Conservation (phyloP, 1,140 invertebrate genomes). For the Paralvinella palmiformis region DNA sequence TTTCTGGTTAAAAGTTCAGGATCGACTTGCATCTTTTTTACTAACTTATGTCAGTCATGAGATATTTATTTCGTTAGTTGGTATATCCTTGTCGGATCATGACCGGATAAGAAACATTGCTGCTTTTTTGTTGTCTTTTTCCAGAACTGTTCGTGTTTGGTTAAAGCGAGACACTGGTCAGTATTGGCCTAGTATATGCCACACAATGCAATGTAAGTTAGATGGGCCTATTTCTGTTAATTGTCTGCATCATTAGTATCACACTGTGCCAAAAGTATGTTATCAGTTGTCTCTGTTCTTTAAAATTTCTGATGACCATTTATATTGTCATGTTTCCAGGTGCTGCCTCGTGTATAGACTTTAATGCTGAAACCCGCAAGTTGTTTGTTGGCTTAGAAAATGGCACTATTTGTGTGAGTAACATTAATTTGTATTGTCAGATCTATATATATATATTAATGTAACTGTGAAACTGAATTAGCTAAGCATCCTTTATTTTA, state of each 20-base stretch:
- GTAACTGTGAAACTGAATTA: constrained; percentile 5
- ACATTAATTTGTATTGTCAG: neutral
- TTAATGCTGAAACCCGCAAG: constrained; percentile 73
- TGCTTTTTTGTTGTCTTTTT: constrained; percentile 29
- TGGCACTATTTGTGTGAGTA: constrained; percentile 71
- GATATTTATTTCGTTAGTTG: neutral
- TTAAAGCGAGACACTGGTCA: constrained; percentile 95
- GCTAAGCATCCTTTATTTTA: neutral
- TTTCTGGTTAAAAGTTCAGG: neutral
- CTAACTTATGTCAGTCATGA: neutral
- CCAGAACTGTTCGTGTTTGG: constrained; percentile 92
- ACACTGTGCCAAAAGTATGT: neutral
- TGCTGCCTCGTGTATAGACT: constrained; percentile 60
- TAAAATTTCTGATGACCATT: neutral
- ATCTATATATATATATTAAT: neutral
- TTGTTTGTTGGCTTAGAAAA: constrained; percentile 94
- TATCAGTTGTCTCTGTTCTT: neutral
- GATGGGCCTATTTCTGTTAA: neutral
- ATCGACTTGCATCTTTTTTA: neutral
- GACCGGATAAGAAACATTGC: neutral
- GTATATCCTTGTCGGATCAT: neutral
- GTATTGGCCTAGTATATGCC: constrained; percentile 98
- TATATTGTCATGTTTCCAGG: constrained; percentile 11
- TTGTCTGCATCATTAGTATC: neutral
- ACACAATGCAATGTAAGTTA: constrained; percentile 71